phyloP scores from a whole-genome alignment of 2,113 vertebrate genomes.

The Lasiurus borealis region DNA sequence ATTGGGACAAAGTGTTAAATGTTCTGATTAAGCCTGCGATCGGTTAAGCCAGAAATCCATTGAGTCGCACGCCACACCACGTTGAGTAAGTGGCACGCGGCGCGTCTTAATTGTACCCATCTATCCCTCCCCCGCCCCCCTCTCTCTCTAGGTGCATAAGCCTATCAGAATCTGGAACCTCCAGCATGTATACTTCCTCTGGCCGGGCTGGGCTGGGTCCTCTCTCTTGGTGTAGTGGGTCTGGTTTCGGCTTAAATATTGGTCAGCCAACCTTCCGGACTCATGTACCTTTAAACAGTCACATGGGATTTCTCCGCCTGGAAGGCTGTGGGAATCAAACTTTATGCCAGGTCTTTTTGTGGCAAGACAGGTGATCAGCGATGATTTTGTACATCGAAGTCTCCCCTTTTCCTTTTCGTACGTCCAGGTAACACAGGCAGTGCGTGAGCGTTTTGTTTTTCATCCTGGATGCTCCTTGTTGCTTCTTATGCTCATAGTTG shows the following conservation, averaged over 20 bases:
- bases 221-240: not conserved
- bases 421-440: not conserved
- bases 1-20: constrained; percentile 70
- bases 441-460: not conserved
- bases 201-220: constrained; percentile 52
- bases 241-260: not conserved
- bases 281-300: not conserved
- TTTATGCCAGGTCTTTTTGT: constrained; percentile 57
- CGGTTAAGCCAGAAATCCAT: constrained; percentile 75
- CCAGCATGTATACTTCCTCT: constrained; percentile 48
- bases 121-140: constrained; percentile 41
- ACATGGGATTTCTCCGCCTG: constrained; percentile 72
- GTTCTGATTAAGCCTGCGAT: constrained; percentile 74
- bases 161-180: constrained; percentile 65
- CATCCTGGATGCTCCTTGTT: not conserved
- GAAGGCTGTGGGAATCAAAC: constrained; percentile 53
- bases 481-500: constrained; percentile 2
- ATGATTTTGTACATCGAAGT: constrained; percentile 51
- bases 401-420: not conserved
- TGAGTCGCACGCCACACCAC: constrained; percentile 60
- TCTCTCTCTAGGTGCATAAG: constrained; percentile 68
- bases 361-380: not conserved
- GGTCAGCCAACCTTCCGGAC: not conserved
- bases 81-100: constrained; percentile 66
- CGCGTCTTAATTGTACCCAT: constrained; percentile 71